phyloP scores from a whole-genome alignment of 2,888 invertebrate genomes.

The Hyposoter dolosus region DNA sequence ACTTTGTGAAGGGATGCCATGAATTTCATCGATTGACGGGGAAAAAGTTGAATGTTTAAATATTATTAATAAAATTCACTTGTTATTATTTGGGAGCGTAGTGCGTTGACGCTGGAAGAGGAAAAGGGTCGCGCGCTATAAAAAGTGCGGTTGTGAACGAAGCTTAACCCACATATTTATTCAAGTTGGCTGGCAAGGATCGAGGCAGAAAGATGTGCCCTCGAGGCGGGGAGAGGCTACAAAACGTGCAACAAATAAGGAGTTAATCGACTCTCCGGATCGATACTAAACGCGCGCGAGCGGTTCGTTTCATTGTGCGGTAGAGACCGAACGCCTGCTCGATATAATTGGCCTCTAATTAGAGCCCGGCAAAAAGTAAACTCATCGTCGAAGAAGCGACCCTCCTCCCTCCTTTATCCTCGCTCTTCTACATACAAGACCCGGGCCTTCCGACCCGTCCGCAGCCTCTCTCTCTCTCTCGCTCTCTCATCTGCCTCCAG shows the following conservation, averaged over 20 bases:
- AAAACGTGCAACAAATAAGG: conserved; percentile 79
- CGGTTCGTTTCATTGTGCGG: conserved; percentile 78
- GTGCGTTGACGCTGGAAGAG: conserved; percentile 43
- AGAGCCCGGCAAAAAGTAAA: conserved; percentile 75
- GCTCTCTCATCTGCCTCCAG: too few species aligned
- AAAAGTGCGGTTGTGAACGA: conserved; percentile 64
- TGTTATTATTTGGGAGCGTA: background rate
- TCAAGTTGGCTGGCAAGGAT: conserved; percentile 67
- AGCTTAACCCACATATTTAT: conserved; percentile 76
- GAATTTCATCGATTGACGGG: too few species aligned
- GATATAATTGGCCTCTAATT: conserved; percentile 82
- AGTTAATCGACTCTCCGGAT: conserved; percentile 80
- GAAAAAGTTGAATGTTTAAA: too few species aligned
- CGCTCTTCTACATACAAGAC: background rate
- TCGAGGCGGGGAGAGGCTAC: conserved; percentile 74
- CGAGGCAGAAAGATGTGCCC: conserved; percentile 35
- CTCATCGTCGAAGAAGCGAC: conserved; percentile 67
- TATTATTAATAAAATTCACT: too few species aligned
- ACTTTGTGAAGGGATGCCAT: background rate
- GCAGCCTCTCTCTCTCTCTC: too few species aligned
- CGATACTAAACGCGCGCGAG: conserved; percentile 78
- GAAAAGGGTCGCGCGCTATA: conserved; percentile 9
- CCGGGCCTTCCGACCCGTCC: too few species aligned
- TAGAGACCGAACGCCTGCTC: conserved; percentile 79
- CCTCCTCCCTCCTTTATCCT: conserved; percentile 29